phyloP scores from a whole-genome alignment of 2,888 invertebrate genomes.

The Melikaiella ostensackeni region DNA sequence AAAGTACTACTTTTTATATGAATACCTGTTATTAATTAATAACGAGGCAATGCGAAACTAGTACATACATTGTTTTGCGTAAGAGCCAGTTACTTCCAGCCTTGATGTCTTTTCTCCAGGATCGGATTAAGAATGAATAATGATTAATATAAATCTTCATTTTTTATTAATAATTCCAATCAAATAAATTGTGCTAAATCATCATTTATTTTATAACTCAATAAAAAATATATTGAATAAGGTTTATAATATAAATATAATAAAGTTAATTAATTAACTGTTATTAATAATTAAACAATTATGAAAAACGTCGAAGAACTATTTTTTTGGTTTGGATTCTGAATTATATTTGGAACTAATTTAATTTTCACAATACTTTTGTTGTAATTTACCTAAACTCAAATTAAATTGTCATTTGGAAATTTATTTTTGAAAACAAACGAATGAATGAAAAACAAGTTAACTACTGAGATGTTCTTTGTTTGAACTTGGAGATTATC shows the following conservation, averaged over 20 bases:
- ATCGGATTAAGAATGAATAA: conserved; percentile 19
- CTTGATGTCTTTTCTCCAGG: conserved; percentile 31
- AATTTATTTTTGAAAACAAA: neutral
- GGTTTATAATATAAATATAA: too few species aligned
- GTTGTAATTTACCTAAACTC: neutral
- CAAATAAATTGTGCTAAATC: too few species aligned
- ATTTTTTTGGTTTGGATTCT: neutral
- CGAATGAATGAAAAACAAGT: neutral
- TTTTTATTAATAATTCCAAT: neutral
- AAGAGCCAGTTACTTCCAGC: conserved; percentile 17
- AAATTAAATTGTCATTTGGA: neutral
- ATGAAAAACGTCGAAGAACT: neutral
- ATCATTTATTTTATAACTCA: too few species aligned
- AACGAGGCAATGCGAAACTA: conserved; percentile 20
- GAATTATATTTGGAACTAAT: neutral
- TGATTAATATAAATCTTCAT: neutral
- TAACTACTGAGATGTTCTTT: neutral
- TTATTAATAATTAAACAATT: too few species aligned
- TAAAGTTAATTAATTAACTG: too few species aligned
- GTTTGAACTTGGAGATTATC: conserved; percentile 9
- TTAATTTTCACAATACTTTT: neutral
- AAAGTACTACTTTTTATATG: conserved; percentile 2
- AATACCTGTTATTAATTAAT: conserved; percentile 36
- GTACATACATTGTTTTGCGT: conserved; percentile 38
- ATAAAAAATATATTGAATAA: too few species aligned